phyloP scores from a whole-genome alignment of 2,888 invertebrate species.

The Tineola bisselliella region DNA sequence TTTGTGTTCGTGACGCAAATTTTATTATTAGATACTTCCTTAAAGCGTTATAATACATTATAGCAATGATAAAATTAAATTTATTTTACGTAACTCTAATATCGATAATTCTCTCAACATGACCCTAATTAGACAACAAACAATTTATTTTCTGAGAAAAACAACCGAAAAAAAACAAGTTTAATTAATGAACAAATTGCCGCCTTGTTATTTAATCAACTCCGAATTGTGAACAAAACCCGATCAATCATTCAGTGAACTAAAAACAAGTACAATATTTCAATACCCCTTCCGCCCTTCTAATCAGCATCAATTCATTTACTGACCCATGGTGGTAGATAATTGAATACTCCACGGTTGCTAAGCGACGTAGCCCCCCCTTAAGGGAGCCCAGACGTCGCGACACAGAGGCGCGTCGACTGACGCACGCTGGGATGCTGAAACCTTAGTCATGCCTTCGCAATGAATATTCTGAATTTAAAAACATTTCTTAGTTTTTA shows the following conservation, averaged over 20 bases:
- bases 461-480: not conserved
- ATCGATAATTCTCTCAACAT: not conserved
- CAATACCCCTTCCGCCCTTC: slow-evolving; percentile 6
- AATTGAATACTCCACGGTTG: slow-evolving; percentile 10
- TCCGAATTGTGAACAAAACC: not conserved
- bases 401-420: slow-evolving; percentile 32
- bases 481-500: not conserved
- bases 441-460: slow-evolving; percentile 1
- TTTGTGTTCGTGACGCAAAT: not conserved
- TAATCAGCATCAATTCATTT: slow-evolving; percentile 6
- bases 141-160: not conserved
- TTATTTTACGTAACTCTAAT: too few relatives aligned
- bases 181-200: not conserved
- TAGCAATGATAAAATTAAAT: too few relatives aligned
- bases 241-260: not conserved
- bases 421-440: slow-evolving; percentile 25
- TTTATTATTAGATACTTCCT: not conserved
- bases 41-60: too few relatives aligned
- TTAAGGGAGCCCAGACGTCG: slow-evolving; percentile 30
- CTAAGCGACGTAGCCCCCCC: slow-evolving; percentile 30
- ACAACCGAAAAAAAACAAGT: not conserved
- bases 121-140: not conserved
- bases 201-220: not conserved
- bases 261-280: slow-evolving; percentile 1
- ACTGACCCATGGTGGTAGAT: slow-evolving; percentile 7